Evolutionary conservation across 2,797 vertebrate species (phyloP).

Genomic region (Thunnus albacares): DNA sequence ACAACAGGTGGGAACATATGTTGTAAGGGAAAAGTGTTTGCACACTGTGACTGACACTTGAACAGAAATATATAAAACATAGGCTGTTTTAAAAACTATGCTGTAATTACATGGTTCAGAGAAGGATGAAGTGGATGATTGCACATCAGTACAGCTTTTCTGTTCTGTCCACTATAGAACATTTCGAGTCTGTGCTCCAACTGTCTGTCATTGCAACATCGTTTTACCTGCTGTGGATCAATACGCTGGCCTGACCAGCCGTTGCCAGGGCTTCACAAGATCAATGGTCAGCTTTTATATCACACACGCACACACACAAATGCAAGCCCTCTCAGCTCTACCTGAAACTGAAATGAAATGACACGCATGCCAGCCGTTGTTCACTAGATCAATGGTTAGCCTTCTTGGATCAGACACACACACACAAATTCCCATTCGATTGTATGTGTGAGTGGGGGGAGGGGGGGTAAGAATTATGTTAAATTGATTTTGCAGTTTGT

Average conservation of each 20-base stretch:
- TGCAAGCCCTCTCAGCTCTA: not conserved
- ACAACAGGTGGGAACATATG: conserved; percentile 73
- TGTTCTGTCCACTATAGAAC: conserved; percentile 20
- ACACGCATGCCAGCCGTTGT: conserved; percentile 41
- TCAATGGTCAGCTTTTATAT: conserved; percentile 70
- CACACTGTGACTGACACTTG: conserved; percentile 27
- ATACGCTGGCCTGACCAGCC: conserved; percentile 52
- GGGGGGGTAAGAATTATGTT: conserved; percentile 55
- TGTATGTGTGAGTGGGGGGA: conserved; percentile 18
- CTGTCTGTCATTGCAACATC: conserved; percentile 39
- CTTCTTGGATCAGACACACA: conserved; percentile 38
- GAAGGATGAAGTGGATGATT: conserved; percentile 29
- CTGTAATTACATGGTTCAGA: conserved; percentile 18
- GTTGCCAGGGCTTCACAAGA: conserved; percentile 46
- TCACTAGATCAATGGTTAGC: conserved; percentile 58
- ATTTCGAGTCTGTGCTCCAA: conserved; percentile 10
- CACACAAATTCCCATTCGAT: conserved; percentile 29
- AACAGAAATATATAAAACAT: conserved; percentile 15
- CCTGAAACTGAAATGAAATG: conserved; percentile 16
- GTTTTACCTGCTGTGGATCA: conserved; percentile 70
- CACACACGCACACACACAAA: conserved; percentile 3
- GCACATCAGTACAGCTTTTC: not conserved
- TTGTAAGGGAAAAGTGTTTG: conserved; percentile 15
- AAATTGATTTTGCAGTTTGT: conserved; percentile 74
- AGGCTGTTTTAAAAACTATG: not conserved